Base-by-base conservation (phyloP, 2,888 invertebrate species). In the Nomada lathburiana region DNA sequence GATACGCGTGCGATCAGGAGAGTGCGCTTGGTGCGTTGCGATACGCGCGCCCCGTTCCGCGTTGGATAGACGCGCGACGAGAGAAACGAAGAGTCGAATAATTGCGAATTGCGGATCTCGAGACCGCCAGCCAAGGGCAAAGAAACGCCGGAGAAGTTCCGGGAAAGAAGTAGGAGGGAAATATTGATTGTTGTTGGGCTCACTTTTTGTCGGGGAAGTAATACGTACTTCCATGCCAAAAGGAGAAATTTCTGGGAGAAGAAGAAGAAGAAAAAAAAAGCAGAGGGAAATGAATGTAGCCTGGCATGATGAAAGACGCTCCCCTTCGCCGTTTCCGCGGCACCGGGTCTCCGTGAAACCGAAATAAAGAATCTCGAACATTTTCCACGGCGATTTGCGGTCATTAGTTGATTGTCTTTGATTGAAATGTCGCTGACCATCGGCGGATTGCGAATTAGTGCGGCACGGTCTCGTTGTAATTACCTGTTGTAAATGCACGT, bases 1-100 rank as follows among this genome's bases (percentile, higher is more conserved):
- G 80, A 75, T 71, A 71, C 74, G 55, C 76, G 71, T 67, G 59
- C 76, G 83, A 83, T 85, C 78, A 83, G 65, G 57, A 29, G 76
- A 65, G 74, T 72, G 74, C 36, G 67, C 76, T 73, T 68, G 63
- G 70, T 73, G 50, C 67, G 11, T 11, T 2, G n/a, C 57, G 65
- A 47, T 26, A 36, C 60, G 2, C 23, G 3, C 23, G 62, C 18
- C 20, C 50, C 10, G 44, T 57, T 59, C 10, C n/a, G 13, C 50
- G 47, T 18, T 18, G 20, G 62, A 63, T 72, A 52, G 26, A 4
- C 18, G 50, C 16, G 0, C 16, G 57, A 26, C 18, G 55, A 10
- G 10, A 36, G n/a, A 47, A 2, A 26, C 9, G 1, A 5, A 16
- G 57, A 26, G 57, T 23, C 36, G 36, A 36, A 36, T 36, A 36